A percentile compares a stretch with the other conserved stretches of the same genome.
Evolutionary conservation across 2,888 invertebrate species (phyloP).

Genomic region (Macrosiphum euphorbiae): DNA sequence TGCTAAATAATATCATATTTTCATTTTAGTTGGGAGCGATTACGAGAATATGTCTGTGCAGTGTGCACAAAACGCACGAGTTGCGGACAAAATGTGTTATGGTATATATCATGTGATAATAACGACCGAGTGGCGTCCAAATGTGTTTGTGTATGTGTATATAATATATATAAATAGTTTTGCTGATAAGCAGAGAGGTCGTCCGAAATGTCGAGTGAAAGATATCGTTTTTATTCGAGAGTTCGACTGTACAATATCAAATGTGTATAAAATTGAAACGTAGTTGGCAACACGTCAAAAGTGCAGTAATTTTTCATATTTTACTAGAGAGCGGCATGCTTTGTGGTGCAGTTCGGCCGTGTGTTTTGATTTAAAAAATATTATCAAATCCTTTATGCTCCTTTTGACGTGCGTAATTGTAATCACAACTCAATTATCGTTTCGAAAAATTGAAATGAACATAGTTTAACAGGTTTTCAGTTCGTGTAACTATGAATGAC

Average conservation of each 20-base stretch:
- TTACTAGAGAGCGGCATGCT: background rate
- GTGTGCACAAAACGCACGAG: background rate
- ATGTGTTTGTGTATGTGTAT: background rate
- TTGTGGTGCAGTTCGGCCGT: background rate
- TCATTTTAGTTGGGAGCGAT: background rate
- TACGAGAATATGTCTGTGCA: background rate
- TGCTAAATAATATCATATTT: background rate
- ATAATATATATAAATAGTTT: constrained; percentile 31
- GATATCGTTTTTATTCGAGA: background rate
- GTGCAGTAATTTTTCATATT: background rate
- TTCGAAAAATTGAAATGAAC: background rate
- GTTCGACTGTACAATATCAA: background rate
- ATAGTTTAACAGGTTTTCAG: background rate
- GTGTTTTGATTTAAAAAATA: background rate
- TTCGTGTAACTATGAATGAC: background rate
- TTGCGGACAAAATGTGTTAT: background rate
- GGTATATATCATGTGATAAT: background rate
- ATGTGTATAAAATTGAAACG: background rate
- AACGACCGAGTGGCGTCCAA: background rate
- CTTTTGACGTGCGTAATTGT: background rate
- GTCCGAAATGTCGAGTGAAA: constrained; percentile 34
- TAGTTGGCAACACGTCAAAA: background rate
- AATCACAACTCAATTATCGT: background rate
- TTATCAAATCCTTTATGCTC: background rate
- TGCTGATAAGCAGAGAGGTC: constrained; percentile 50